Conservation (phyloP, 1,140 invertebrate genomes). For the Aporrectodea caliginosa region DNA sequence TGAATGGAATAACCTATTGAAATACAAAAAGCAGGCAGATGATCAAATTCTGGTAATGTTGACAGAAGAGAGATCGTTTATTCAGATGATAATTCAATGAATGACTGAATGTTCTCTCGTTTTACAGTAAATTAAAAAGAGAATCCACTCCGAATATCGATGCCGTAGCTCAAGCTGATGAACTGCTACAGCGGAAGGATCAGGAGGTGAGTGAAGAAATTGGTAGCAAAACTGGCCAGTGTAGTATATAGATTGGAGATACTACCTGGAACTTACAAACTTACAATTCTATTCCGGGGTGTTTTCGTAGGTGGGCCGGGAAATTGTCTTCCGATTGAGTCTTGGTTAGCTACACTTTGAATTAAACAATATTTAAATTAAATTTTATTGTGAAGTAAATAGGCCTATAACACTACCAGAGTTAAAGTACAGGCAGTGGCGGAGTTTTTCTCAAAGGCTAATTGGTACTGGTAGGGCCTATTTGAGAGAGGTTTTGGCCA, state of each 20-base stretch:
- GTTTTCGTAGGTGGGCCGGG: not conserved
- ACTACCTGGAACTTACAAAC: constrained; percentile 3
- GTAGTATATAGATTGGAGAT: not conserved
- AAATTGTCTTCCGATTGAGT: not conserved
- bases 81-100: no score
- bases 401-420: no score
- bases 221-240: not conserved
- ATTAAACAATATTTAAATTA: not conserved
- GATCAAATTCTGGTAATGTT: no score
- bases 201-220: constrained; percentile 69
- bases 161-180: constrained; percentile 76
- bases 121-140: constrained; percentile 74
- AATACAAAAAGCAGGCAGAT: no score
- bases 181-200: constrained; percentile 82
- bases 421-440: no score
- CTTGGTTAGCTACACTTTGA: not conserved
- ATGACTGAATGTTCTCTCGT: no score
- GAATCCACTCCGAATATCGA: constrained; percentile 72
- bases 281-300: not conserved
- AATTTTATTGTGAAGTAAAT: constrained; percentile 3
- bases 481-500: no score
- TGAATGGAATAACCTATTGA: no score
- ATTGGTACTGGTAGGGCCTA: no score
- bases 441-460: no score
- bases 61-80: no score